A percentile compares a stretch with the other conserved stretches of the same genome.
phyloP scores from a whole-genome alignment of 2,888 invertebrate genomes.

The Drosophila lacicola region DNA sequence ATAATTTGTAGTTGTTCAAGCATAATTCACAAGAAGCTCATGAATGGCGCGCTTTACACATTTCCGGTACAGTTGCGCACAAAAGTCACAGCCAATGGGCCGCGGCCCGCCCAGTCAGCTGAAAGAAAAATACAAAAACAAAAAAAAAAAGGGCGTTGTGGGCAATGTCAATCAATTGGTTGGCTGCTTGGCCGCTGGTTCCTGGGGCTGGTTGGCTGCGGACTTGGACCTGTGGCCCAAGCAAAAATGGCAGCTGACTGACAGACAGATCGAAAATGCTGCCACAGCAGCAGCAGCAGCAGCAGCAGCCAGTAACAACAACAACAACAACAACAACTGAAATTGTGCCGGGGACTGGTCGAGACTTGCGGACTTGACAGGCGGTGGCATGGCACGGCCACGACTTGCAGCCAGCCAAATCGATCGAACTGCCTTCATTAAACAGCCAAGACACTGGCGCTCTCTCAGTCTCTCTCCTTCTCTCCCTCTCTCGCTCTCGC shows the following conservation, averaged over 20 bases:
- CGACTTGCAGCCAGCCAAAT: slow-evolving; percentile 76
- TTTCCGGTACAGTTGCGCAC: slow-evolving; percentile 58
- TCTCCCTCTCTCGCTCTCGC: not conserved
- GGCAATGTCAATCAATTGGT: slow-evolving; percentile 81
- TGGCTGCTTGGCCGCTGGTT: slow-evolving; percentile 55
- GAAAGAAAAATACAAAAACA: slow-evolving; percentile 14
- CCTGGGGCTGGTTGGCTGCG: slow-evolving; percentile 58
- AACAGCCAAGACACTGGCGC: slow-evolving; percentile 49
- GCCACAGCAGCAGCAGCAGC: slow-evolving; percentile 47
- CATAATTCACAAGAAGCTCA: slow-evolving; percentile 61
- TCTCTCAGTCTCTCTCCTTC: slow-evolving; percentile 16
- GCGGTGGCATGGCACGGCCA: slow-evolving; percentile 71
- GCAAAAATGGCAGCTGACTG: slow-evolving; percentile 80
- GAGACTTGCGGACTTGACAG: slow-evolving; percentile 60
- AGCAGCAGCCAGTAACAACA: slow-evolving; percentile 36
- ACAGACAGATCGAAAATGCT: slow-evolving; percentile 80
- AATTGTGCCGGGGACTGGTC: slow-evolving; percentile 47
- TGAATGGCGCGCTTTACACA: slow-evolving; percentile 63
- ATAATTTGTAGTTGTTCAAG: slow-evolving; percentile 71
- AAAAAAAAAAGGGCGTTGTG: slow-evolving; percentile 73
- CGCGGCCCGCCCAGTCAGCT: slow-evolving; percentile 46
- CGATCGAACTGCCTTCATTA: slow-evolving; percentile 80
- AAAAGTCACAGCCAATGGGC: slow-evolving; percentile 51
- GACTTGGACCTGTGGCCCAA: slow-evolving; percentile 53
- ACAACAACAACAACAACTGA: slow-evolving; percentile 56